These are phyloP conservation scores for Forpus xanthops DNA, from an alignment of 2,797 vertebrate species.

Conservation along the genomic window DNA sequence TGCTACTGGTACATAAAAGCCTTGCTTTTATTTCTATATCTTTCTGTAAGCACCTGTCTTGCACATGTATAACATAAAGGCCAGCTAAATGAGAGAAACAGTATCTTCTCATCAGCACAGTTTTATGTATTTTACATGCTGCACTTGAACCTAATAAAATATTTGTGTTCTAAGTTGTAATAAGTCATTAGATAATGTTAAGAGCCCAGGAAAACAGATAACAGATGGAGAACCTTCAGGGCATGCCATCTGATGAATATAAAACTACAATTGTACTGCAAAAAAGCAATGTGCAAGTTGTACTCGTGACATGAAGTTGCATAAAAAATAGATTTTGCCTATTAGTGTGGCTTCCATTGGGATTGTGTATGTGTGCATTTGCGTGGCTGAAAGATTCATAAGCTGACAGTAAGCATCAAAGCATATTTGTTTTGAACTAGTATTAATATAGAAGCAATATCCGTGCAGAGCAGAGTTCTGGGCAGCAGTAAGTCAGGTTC, in stretches of 20 bases:
- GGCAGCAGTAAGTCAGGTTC: neutral
- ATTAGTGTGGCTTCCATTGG: neutral
- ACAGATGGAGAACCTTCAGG: constrained; percentile 45
- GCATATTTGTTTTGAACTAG: neutral
- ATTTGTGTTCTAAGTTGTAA: neutral
- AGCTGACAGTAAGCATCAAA: neutral
- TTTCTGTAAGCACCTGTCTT: neutral
- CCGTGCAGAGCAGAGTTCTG: neutral
- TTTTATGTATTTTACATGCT: constrained; percentile 8
- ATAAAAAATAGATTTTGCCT: neutral
- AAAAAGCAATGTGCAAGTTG: neutral
- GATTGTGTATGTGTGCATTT: neutral
- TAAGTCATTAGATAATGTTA: constrained; percentile 43
- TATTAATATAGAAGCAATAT: neutral
- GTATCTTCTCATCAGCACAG: neutral
- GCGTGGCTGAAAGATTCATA: constrained; percentile 7
- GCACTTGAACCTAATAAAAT: neutral
- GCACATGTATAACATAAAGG: neutral
- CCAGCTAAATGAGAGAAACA: neutral
- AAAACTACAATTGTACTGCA: neutral
- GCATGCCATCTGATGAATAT: constrained; percentile 3
- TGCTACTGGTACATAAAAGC: neutral
- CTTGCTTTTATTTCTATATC: neutral
- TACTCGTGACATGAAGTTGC: neutral
- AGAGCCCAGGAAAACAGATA: constrained; percentile 51